Percentiles rank a stretch among this genome's conserved stretches.
phyloP scores from a whole-genome alignment of 2,797 vertebrate genomes.

The Brotogeris chrysoptera region DNA sequence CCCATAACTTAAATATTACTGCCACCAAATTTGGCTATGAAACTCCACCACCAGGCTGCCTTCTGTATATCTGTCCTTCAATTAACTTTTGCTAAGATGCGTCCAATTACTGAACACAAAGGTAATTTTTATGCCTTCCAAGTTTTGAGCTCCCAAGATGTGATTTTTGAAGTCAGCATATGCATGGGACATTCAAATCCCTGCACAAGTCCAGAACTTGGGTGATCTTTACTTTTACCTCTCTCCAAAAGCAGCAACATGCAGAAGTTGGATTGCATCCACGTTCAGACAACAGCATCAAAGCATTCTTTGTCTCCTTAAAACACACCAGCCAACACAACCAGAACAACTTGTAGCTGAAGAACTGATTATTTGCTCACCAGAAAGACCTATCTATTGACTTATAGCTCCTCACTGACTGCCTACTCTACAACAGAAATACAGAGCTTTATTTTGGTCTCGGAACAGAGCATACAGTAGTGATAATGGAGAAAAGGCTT shows the following conservation, averaged over 20 bases:
- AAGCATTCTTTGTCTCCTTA: neutral
- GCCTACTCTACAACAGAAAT: neutral
- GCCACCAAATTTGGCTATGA: neutral
- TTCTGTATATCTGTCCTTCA: neutral
- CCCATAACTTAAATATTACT: neutral
- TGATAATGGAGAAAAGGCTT: neutral
- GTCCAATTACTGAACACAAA: neutral
- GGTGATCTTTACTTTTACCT: neutral
- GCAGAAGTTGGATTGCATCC: neutral
- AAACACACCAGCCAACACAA: neutral
- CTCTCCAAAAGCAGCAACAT: neutral
- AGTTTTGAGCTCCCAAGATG: neutral
- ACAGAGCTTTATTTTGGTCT: neutral
- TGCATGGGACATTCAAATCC: neutral
- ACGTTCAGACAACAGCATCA: neutral
- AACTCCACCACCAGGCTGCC: neutral
- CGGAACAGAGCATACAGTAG: neutral
- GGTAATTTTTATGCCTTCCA: neutral
- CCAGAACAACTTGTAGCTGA: neutral
- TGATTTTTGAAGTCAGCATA: neutral
- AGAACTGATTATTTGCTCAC: neutral
- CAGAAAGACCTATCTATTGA: neutral
- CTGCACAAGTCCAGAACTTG: neutral
- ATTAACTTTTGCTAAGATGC: neutral
- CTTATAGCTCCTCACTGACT: neutral